A percentile compares a stretch with the other conserved stretches of the same genome.
Evolutionary conservation across 2,888 invertebrate genomes (phyloP).

Genomic region (Nymphalis c-album): DNA sequence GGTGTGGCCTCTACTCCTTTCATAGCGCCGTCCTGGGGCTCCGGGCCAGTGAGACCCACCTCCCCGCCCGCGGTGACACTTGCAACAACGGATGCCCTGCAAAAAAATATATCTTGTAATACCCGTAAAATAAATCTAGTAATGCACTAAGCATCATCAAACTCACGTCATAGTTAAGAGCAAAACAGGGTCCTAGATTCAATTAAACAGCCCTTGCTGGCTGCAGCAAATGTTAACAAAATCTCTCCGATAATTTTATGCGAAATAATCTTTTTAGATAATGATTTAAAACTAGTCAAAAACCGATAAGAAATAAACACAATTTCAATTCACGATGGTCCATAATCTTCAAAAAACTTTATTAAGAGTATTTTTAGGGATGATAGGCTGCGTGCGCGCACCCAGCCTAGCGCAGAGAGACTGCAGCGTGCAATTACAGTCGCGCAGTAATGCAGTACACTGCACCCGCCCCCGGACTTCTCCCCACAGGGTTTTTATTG

Average conservation of each 20-base stretch:
- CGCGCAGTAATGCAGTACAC: constrained; percentile 60
- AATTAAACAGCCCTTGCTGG: constrained; percentile 8
- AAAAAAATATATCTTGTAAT: constrained; percentile 48
- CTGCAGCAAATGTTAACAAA: background rate
- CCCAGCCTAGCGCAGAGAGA: constrained; percentile 70
- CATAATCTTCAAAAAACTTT: constrained; percentile 10
- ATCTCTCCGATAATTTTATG: background rate
- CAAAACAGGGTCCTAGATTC: constrained; percentile 15
- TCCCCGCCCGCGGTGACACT: constrained; percentile 65
- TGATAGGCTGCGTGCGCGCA: constrained; percentile 76
- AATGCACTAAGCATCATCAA: constrained; percentile 15
- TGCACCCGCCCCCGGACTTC: constrained; percentile 74
- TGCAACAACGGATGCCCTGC: constrained; percentile 66
- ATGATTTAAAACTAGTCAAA: background rate
- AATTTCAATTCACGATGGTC: background rate
- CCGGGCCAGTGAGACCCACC: constrained; percentile 66
- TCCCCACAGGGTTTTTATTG: constrained; percentile 79
- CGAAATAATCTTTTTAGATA: constrained; percentile 1
- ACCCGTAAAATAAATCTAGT: constrained; percentile 21
- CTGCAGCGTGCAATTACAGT: constrained; percentile 71
- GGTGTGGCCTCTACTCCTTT: constrained; percentile 77
- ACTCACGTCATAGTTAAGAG: constrained; percentile 69
- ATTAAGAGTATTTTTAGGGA: constrained; percentile 31
- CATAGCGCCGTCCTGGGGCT: constrained; percentile 70
- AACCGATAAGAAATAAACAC: background rate